Evolutionary conservation across 1,140 invertebrate genomes (phyloP).

Genomic region (Dreissena rostriformis): DNA sequence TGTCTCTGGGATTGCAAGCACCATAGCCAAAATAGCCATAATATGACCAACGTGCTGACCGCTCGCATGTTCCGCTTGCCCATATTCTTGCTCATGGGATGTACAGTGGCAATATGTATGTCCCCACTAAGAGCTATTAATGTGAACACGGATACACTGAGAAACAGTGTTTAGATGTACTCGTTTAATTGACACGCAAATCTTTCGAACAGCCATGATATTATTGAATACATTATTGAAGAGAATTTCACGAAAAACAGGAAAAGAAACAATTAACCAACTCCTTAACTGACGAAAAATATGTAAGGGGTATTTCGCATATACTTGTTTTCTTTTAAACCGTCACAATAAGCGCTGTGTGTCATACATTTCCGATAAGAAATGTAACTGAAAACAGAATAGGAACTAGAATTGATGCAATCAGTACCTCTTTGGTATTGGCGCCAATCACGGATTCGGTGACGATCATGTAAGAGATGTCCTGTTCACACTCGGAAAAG

Average conservation of each 20-base stretch:
- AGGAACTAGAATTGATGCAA: conserved; percentile 93
- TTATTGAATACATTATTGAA: conserved; percentile 90
- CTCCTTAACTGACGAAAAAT: conserved; percentile 90
- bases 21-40: conserved; percentile 91
- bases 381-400: conserved; percentile 93
- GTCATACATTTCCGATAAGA: conserved; percentile 92
- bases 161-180: conserved; percentile 93
- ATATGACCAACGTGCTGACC: conserved; percentile 84
- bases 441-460: no score
- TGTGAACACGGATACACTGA: conserved; percentile 96
- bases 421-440: no score
- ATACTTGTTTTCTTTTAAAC: conserved; percentile 73
- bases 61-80: conserved; percentile 83
- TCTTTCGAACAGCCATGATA: conserved; percentile 92
- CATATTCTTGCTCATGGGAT: conserved; percentile 89
- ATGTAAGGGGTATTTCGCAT: conserved; percentile 92
- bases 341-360: conserved; percentile 90
- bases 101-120: conserved; percentile 92
- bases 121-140: conserved; percentile 94
- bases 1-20: conserved; percentile 89
- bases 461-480: no score
- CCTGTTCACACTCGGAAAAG: no score
- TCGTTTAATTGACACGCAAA: conserved; percentile 91
- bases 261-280: conserved; percentile 92
- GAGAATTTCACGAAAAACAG: conserved; percentile 91